These are phyloP conservation scores for Upupa epops DNA, from an alignment of 2,113 vertebrate species.

Conservation along the genomic window DNA sequence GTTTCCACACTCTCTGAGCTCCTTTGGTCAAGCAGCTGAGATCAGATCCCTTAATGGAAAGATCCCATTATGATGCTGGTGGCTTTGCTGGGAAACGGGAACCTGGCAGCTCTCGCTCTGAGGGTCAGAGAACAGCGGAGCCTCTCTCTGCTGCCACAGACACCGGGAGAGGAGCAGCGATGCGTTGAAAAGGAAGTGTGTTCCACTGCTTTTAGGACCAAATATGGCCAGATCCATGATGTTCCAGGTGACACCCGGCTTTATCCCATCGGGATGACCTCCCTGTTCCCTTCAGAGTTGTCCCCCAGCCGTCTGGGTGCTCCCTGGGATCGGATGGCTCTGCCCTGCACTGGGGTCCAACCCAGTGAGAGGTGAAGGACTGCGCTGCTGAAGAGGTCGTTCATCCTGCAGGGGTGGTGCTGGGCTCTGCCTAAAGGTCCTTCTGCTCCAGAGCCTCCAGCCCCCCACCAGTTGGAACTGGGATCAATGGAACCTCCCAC, in stretches of 20 bases:
- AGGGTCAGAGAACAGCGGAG: not conserved
- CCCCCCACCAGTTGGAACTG: too few relatives aligned
- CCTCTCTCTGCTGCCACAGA: accelerated
- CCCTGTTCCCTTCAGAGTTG: not conserved
- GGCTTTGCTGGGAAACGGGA: not conserved
- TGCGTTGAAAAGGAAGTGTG: not conserved
- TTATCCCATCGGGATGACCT: not conserved
- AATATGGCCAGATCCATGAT: accelerated
- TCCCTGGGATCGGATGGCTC: too few relatives aligned
- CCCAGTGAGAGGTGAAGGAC: accelerated
- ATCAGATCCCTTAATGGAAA: not conserved
- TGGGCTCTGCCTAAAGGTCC: too few relatives aligned
- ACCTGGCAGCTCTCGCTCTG: not conserved
- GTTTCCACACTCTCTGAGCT: not conserved
- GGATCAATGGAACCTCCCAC: too few relatives aligned
- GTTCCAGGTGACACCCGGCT: not conserved
- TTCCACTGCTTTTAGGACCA: not conserved
- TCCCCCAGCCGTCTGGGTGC: too few relatives aligned
- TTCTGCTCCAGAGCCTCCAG: too few relatives aligned
- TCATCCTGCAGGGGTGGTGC: too few relatives aligned
- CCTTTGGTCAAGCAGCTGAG: not conserved
- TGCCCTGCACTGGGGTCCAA: too few relatives aligned
- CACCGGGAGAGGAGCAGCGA: not conserved
- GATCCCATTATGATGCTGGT: accelerated
- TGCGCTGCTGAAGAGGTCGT: not conserved